These are phyloP conservation scores for Cerastis leucographa DNA, from an alignment of 2,888 invertebrate species.

Conservation along the genomic window DNA sequence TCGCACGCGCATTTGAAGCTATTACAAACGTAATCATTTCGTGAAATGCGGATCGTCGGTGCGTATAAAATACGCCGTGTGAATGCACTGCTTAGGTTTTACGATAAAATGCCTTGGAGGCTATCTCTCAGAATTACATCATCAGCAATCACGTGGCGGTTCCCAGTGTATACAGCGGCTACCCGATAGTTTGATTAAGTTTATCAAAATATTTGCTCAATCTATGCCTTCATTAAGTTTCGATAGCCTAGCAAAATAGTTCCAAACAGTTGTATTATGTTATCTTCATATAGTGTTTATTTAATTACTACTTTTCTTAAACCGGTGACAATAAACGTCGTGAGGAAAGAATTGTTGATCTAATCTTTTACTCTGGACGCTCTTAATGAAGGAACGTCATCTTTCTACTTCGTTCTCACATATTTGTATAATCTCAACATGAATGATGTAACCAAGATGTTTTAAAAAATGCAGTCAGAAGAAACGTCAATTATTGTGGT, in stretches of 20 bases:
- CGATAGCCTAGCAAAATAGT: slow-evolving; percentile 27
- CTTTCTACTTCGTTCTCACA: too few relatives aligned
- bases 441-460: too few relatives aligned
- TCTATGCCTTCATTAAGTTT: slow-evolving; percentile 10
- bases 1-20: not conserved
- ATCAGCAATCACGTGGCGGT: slow-evolving; percentile 20
- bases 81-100: not conserved
- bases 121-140: slow-evolving; percentile 1
- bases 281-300: not conserved
- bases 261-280: not conserved
- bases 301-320: too few relatives aligned
- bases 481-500: too few relatives aligned
- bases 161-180: slow-evolving; percentile 8
- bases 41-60: not conserved
- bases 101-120: not conserved
- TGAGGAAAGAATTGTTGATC: too few relatives aligned
- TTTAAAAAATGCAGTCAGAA: too few relatives aligned
- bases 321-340: too few relatives aligned
- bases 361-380: too few relatives aligned
- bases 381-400: too few relatives aligned
- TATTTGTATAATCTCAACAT: too few relatives aligned
- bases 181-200: slow-evolving; percentile 35
- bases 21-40: not conserved
- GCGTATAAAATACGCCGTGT: not conserved
- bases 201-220: slow-evolving; percentile 48